Percentiles rank a stretch among this genome's conserved stretches.
These are phyloP conservation scores for Anastrepha ludens DNA, from an alignment of 1,140 invertebrate species.

Conservation along the genomic window DNA sequence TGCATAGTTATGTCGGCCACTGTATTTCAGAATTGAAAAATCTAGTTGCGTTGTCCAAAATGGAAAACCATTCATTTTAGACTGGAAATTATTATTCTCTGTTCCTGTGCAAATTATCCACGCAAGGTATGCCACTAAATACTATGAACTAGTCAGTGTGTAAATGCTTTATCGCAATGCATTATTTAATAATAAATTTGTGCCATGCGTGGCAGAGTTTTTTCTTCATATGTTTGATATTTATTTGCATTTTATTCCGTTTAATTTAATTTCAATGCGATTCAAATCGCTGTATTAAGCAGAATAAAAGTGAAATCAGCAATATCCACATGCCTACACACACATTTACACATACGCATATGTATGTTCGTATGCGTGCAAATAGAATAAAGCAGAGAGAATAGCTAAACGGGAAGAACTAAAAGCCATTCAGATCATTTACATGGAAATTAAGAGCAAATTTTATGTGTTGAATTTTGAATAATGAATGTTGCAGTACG, in stretches of 20 bases:
- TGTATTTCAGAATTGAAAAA: too few species aligned
- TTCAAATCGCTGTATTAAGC: neutral
- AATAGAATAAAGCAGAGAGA: neutral
- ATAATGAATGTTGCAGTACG: slow-evolving; percentile 10
- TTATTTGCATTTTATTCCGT: neutral
- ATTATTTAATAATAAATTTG: too few species aligned
- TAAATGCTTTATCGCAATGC: too few species aligned
- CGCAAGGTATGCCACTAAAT: too few species aligned
- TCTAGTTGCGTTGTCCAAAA: too few species aligned
- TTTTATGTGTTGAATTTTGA: slow-evolving; percentile 13
- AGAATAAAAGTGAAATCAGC: slow-evolving; percentile 6
- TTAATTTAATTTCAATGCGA: neutral
- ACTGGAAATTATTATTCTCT: too few species aligned
- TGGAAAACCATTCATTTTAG: too few species aligned
- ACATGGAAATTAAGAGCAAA: slow-evolving; percentile 33
- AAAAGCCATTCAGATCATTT: slow-evolving; percentile 20
- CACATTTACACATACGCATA: too few species aligned
- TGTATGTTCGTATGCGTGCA: neutral
- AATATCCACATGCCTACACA: neutral
- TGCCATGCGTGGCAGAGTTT: too few species aligned
- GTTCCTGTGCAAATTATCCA: too few species aligned
- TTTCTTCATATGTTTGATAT: neutral
- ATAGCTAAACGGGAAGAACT: neutral
- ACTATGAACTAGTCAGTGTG: too few species aligned
- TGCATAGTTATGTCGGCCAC: too few species aligned